phyloP scores from a whole-genome alignment of 2,113 vertebrate species.

The Clarias macrocephalus region DNA sequence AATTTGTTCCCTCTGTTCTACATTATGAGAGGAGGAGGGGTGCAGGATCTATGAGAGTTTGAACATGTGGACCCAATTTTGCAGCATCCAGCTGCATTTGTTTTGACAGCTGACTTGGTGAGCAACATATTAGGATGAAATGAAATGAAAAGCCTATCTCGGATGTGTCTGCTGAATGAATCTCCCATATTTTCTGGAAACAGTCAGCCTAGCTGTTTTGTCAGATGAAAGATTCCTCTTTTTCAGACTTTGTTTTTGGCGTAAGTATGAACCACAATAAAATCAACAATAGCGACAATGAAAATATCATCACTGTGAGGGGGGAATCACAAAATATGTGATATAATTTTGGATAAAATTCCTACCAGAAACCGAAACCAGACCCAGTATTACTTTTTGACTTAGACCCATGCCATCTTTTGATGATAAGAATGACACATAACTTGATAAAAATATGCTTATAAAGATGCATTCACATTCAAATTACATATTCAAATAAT shows the following conservation, averaged over 20 bases:
- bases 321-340: neutral
- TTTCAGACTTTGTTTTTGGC: neutral
- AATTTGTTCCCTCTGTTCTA: constrained; percentile 66
- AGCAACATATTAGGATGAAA: constrained; percentile 65
- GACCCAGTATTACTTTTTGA: neutral
- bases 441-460: neutral
- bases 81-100: constrained; percentile 65
- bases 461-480: neutral
- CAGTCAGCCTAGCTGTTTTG: constrained; percentile 21
- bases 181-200: constrained; percentile 8
- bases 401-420: neutral
- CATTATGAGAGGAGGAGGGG: constrained; percentile 57
- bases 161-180: constrained; percentile 19
- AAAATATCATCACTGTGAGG: neutral
- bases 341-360: neutral
- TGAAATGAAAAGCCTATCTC: constrained; percentile 58
- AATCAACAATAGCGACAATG: neutral
- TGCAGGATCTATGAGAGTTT: constrained; percentile 46
- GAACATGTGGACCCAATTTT: constrained; percentile 67
- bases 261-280: neutral
- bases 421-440: neutral
- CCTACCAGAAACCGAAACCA: no score
- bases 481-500: neutral
- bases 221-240: constrained; percentile 53
- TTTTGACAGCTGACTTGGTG: constrained; percentile 72